Percentiles rank a stretch among this genome's conserved stretches.
These are phyloP conservation scores for Rhyacichthys aspro DNA, from an alignment of 2,797 vertebrate species.

Conservation along the genomic window DNA sequence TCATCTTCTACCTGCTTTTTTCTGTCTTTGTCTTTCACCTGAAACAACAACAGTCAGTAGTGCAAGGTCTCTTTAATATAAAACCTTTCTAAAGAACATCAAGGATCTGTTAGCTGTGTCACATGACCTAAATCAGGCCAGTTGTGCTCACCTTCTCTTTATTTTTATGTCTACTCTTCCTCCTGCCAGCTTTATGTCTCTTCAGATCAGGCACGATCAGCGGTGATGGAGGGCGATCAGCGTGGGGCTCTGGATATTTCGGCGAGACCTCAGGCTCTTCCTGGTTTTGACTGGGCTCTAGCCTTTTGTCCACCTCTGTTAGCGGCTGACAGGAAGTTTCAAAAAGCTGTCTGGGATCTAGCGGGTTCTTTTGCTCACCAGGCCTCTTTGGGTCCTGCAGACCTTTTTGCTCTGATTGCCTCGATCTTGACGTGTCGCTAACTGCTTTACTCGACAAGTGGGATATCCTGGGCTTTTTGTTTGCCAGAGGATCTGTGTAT, in stretches of 20 bases:
- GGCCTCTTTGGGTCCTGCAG: slow-evolving; percentile 33
- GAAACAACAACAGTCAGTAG: slow-evolving; percentile 3
- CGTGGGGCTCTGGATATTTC: slow-evolving; percentile 42
- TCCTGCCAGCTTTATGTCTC: slow-evolving; percentile 49
- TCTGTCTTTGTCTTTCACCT: slow-evolving; percentile 53
- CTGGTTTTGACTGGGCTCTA: slow-evolving; percentile 67
- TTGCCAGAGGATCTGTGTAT: slow-evolving; percentile 85
- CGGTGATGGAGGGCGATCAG: slow-evolving; percentile 30
- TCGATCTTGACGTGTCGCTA: slow-evolving; percentile 66
- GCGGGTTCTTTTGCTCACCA: slow-evolving; percentile 31
- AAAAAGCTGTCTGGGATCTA: slow-evolving; percentile 77
- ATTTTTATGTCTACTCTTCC: slow-evolving; percentile 70
- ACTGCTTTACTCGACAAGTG: slow-evolving; percentile 80
- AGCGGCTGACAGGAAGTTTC: slow-evolving; percentile 81
- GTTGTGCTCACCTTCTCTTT: slow-evolving; percentile 55
- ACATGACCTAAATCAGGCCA: too few species aligned
- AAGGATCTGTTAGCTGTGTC: too few species aligned
- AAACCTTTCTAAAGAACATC: too few species aligned
- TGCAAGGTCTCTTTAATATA: not conserved
- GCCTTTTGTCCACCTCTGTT: slow-evolving; percentile 56
- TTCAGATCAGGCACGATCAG: slow-evolving; percentile 21
- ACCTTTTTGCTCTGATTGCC: slow-evolving; percentile 57
- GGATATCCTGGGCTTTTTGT: slow-evolving; percentile 89
- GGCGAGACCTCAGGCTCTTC: slow-evolving; percentile 44
- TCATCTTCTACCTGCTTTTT: slow-evolving; percentile 42